Evolutionary conservation across 2,797 vertebrate species (phyloP), one percentile per base, ranked within the genome.

Genomic region (Erpetoichthys calabaricus): DNA sequence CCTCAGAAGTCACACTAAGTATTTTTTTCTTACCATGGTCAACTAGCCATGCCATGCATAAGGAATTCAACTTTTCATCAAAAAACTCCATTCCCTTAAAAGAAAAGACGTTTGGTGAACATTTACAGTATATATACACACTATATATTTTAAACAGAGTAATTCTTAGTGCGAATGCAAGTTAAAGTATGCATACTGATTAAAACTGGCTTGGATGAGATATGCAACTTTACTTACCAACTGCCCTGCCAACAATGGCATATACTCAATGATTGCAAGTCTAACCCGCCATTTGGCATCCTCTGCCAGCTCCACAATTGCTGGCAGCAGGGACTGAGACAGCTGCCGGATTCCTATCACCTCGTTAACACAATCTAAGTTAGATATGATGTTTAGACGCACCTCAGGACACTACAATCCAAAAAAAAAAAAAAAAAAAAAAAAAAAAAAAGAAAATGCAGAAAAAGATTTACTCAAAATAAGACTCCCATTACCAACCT

Each of bases 11-110:
- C 45, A 43, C 43, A 9, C 55, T 5, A 44, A 47, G 51, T 4
- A 7, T 7, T 50, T 7, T 5, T 57, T 25, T 25, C 87, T 82
- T 81, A 94, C 91, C 91, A 6, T 92, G 91, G 65, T 94, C 91
- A 62, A 93, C 90, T 10, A 94, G 88, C 91, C 91, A 94, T 62
- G 91, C 90, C 91, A 94, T 94, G 60, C 91, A 94, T 53, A 94
- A 81, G 45, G 89, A 90, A 79, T 94, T 93, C 66, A 94, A 81
- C 76, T 94, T 94, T 73, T 93, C 91, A 51, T 92, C 90, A 67
- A 94, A 94, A 76, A 94, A 94, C 69, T 92, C 91, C 75, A 94
- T 89, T 66, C 91, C 91, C 91, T 94, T 56, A 50, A 60, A 51
- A 60, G 62, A 65, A 60, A 61, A 63, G 44, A 56, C 45, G 9